Base-by-base conservation (phyloP, 2,888 invertebrate genomes). In the Frankliniella fusca region DNA sequence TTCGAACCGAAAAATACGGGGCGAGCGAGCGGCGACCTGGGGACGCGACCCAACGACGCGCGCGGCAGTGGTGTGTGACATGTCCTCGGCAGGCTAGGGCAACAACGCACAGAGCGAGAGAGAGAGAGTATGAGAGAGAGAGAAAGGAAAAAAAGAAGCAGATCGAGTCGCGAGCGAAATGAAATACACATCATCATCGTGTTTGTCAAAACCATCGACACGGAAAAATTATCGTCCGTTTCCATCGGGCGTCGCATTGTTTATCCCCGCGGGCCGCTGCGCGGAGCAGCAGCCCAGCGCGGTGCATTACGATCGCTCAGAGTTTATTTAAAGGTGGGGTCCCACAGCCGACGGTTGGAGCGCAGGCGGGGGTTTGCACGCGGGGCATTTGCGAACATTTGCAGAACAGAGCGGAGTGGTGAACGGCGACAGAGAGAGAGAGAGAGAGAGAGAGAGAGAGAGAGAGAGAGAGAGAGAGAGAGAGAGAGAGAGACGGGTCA, bases 161-260 rank as follows among this genome's bases (percentile, higher is more conserved):
- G 38, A 38, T 38, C 38, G 38, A 38, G 38, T 38, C 38, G 38
- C 38, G 38, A 38, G 38, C 38, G 38, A 38, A 38, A 38, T 38
- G 38, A 38, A 38, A 38, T 38, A 38, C 38, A 38, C 38, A 38
- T 38, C 38, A 38, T 38, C 38, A 38, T 38, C 38, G 38, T 38
- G 70, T 76, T 76, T 27, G 70, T 76, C 70, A 76, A 76, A 76
- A 76, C 70, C 70, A 76, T 76, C 27, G 70, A 27, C 70, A 76
- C 70, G 70, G 70, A 76, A 76, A 76, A 23, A 76, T 76, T 27
- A 23, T 76, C 70, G 27, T 8, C 23, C 70, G 12, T 76, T 76
- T 76, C 27, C 70, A 76, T 76, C 70, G 70, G 20, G 70, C 70
- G 23, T 23, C 12, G 10, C 12, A 76, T 76, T 76, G 70, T 76